Conservation (phyloP, 2,888 invertebrate genomes). For the Teleiodes luculella region DNA sequence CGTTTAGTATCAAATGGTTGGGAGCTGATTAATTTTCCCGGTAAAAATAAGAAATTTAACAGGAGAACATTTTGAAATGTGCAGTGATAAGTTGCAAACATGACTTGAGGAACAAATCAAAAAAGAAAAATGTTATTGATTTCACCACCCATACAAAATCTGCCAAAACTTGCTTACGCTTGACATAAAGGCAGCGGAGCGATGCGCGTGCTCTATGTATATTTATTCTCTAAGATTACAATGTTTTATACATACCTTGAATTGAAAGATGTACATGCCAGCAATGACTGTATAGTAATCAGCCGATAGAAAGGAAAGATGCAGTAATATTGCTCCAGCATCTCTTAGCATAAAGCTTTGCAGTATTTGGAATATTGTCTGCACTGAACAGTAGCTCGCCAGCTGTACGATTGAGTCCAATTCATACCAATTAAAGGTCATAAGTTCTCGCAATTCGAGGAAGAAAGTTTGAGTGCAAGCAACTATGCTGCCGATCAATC, state of each 20-base stretch:
- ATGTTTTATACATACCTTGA: conserved; percentile 79
- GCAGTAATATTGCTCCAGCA: conserved; percentile 90
- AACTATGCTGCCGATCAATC: conserved; percentile 87
- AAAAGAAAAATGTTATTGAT: too few species aligned
- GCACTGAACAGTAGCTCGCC: conserved; percentile 82
- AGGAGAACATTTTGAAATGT: too few species aligned
- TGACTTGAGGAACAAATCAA: too few species aligned
- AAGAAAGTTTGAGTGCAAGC: conserved; percentile 89
- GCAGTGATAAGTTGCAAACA: too few species aligned
- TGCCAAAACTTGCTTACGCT: too few species aligned
- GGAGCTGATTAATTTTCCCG: too few species aligned
- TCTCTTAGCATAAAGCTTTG: conserved; percentile 86
- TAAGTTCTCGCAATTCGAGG: conserved; percentile 84
- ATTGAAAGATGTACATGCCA: conserved; percentile 88
- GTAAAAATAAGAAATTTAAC: too few species aligned
- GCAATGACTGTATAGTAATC: conserved; percentile 91
- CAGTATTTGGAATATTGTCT: conserved; percentile 86
- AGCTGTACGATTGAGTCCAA: conserved; percentile 80
- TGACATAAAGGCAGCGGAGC: too few species aligned
- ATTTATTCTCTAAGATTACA: too few species aligned
- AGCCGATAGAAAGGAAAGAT: conserved; percentile 88
- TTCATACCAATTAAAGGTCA: conserved; percentile 84
- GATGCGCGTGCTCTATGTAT: too few species aligned
- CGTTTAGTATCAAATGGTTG: too few species aligned
- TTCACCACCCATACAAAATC: too few species aligned